Base-by-base conservation (phyloP, 2,113 vertebrate genomes). In the Apteryx mantelli region DNA sequence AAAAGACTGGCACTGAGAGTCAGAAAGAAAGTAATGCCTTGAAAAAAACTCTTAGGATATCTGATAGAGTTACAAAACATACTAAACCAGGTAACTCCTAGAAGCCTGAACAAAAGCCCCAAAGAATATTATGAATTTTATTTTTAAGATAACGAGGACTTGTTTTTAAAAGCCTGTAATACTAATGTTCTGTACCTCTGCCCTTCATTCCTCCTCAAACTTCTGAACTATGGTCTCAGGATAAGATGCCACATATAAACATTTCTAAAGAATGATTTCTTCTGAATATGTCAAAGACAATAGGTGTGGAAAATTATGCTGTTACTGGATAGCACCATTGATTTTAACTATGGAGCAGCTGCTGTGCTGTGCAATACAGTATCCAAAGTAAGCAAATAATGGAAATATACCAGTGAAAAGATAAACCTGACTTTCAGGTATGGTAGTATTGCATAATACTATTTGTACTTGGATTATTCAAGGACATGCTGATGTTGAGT, bases 401-500 rank as follows among this genome's bases (percentile, higher is more conserved):
- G 97, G 97, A 97, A 96, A 94, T 81, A 65, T 94, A 97, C 95
- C 44, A 86, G 74, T 30, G 74, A 95, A 89, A 96, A 93, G 92
- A 77, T 91, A 89, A 95, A 97, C 95, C 40, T 0, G 95, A 97
- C 77, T 96, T 97, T 95, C 96, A 95, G 66, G 95, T 97, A 92
- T 34, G 34, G 70, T 87, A 85, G 38, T 53, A 85, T 97, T 97
- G 92, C 81, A 58, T 85, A 96, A 97, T 24, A 14, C 30, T 32
- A 79, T 92, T 85, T 87, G 88, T 69, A 66, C 36, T 79, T 79
- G 36, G 48, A 63, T 87, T 92, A 93, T 93, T 92, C 91, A 96
- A 95, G 92, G 89, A 79, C 89, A 89, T 21, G 58, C 30, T 91
- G 77, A 76, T 87, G 82, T 94, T 97, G 83, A 89, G 65, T 74